These are phyloP conservation scores for Jordanella pulchra DNA, from an alignment of 2,797 vertebrate genomes.

Conservation along the genomic window DNA sequence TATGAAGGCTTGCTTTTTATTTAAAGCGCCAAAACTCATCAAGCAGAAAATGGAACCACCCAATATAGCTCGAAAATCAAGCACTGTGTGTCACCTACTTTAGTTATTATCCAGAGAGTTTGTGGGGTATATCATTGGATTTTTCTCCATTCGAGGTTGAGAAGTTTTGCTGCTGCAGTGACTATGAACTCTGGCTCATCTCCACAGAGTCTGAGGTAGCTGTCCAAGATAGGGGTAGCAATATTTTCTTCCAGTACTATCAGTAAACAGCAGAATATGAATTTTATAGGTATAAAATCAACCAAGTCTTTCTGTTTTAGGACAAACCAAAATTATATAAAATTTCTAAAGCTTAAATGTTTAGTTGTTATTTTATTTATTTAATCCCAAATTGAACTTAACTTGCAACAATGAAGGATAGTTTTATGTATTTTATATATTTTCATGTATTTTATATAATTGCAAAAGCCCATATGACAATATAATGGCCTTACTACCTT, in stretches of 20 bases:
- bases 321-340: background rate
- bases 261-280: constrained; percentile 25
- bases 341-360: background rate
- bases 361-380: background rate
- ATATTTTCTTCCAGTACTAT: constrained; percentile 55
- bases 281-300: background rate
- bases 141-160: constrained; percentile 19
- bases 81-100: constrained; percentile 23
- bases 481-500: background rate
- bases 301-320: background rate
- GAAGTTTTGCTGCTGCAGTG: constrained; percentile 21
- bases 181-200: constrained; percentile 26
- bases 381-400: background rate
- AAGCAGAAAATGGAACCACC: constrained; percentile 41
- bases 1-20: constrained; percentile 18
- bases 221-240: constrained; percentile 24
- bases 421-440: background rate
- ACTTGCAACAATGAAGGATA: background rate
- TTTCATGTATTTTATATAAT: background rate
- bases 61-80: constrained; percentile 27
- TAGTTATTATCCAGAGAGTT: constrained; percentile 39
- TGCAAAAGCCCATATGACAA: background rate
- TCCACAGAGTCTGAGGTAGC: constrained; percentile 35
- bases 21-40: constrained; percentile 30
- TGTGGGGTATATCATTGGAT: constrained; percentile 39